A percentile compares a stretch with the other conserved stretches of the same genome.
Evolutionary conservation across 2,797 vertebrate species (phyloP).

Genomic region (Margarornis squamiger): DNA sequence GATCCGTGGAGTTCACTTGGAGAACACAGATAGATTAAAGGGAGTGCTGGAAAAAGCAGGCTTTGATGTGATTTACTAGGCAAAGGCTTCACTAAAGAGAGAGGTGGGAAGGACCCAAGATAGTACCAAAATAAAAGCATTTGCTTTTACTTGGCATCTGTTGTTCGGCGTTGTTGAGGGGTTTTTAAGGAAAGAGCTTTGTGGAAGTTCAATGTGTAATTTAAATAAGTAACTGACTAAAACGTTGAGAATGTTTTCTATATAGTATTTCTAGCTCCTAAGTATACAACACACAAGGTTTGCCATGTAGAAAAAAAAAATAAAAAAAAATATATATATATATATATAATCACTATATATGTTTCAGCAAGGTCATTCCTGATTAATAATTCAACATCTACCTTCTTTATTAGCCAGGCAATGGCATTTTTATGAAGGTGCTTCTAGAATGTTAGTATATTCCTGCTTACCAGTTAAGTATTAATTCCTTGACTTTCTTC

Average conservation of each 20-base stretch:
- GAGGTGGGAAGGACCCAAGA: neutral
- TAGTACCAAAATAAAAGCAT: neutral
- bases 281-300: neutral
- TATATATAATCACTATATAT: neutral
- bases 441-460: neutral
- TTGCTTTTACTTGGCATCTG: neutral
- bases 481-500: neutral
- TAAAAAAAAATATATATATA: neutral
- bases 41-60: neutral
- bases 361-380: neutral
- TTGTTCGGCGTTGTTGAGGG: rapidly evolving
- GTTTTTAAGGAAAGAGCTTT: neutral
- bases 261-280: neutral
- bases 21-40: neutral
- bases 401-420: neutral
- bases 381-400: neutral
- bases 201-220: neutral
- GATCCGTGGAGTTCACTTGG: neutral
- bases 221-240: neutral
- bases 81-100: neutral
- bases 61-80: neutral
- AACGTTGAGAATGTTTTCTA: neutral
- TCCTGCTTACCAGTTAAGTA: neutral
- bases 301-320: neutral
- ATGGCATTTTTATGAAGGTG: neutral